Evolutionary conservation across 2,113 vertebrate genomes (phyloP).

Genomic region (Bufo gargarizans): DNA sequence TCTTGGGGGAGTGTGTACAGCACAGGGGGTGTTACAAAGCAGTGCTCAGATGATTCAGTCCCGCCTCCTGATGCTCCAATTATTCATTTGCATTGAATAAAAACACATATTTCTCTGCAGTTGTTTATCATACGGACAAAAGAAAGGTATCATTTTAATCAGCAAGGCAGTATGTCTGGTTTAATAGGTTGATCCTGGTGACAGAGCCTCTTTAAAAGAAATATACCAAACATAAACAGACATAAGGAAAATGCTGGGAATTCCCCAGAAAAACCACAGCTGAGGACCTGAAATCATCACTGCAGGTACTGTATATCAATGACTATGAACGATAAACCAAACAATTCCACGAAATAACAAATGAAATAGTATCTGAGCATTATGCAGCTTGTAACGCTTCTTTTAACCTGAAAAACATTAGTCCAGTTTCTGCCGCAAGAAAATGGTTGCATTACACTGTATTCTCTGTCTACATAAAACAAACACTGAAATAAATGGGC

Average conservation of each 20-base stretch:
- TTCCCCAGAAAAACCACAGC: background rate
- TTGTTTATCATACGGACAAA: too few species aligned
- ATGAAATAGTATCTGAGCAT: constrained; percentile 9
- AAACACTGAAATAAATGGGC: constrained; percentile 39
- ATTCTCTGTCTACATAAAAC: constrained; percentile 33
- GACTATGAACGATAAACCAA: constrained; percentile 28
- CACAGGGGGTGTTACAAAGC: too few species aligned
- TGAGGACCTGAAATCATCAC: constrained; percentile 3
- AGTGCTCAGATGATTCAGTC: too few species aligned
- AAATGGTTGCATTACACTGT: constrained; percentile 7
- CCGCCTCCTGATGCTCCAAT: too few species aligned
- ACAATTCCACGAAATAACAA: constrained; percentile 14
- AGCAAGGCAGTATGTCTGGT: too few species aligned
- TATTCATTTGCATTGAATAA: too few species aligned
- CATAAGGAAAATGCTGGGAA: constrained; percentile 2
- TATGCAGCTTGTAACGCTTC: constrained; percentile 1
- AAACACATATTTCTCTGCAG: too few species aligned
- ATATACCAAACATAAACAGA: constrained; percentile 5
- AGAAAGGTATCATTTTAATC: too few species aligned
- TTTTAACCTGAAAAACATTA: constrained; percentile 46
- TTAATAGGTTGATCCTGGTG: too few species aligned
- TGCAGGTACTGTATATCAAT: background rate
- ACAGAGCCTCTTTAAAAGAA: background rate
- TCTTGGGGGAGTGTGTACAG: too few species aligned
- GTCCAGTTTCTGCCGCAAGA: background rate